A percentile compares a stretch with the other conserved stretches of the same genome.
These are phyloP conservation scores for Cactoblastis cactorum DNA, from an alignment of 2,888 invertebrate species.

Conservation along the genomic window DNA sequence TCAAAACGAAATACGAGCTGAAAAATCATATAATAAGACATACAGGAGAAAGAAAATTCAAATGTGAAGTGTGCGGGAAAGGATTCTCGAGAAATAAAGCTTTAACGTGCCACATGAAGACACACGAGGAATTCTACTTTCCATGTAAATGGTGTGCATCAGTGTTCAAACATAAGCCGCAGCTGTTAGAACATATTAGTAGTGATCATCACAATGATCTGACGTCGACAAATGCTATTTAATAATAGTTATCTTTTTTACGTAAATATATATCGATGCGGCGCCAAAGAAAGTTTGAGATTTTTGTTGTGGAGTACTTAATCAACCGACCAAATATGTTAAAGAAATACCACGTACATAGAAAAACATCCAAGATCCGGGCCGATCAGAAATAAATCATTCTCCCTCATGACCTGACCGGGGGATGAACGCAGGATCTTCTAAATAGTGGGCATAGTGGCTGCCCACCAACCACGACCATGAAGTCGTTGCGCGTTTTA, in stretches of 20 bases:
- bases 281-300: too few relatives aligned
- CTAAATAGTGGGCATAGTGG: too few relatives aligned
- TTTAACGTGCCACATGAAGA: slow-evolving; percentile 52
- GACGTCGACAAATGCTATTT: slow-evolving; percentile 27
- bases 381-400: too few relatives aligned
- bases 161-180: slow-evolving; percentile 41
- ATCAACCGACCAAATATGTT: too few relatives aligned
- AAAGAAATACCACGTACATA: too few relatives aligned
- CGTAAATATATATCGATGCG: background rate
- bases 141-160: slow-evolving; percentile 50
- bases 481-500: too few relatives aligned
- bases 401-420: too few relatives aligned
- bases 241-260: slow-evolving; percentile 13
- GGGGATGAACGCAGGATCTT: too few relatives aligned
- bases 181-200: slow-evolving; percentile 42
- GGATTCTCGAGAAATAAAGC: slow-evolving; percentile 53
- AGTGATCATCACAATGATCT: slow-evolving; percentile 41
- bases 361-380: too few relatives aligned
- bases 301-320: too few relatives aligned
- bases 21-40: slow-evolving; percentile 64
- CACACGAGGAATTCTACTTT: slow-evolving; percentile 43
- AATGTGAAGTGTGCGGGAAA: slow-evolving; percentile 57
- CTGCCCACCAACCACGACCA: too few relatives aligned
- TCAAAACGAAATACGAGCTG: slow-evolving; percentile 59
- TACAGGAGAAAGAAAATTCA: slow-evolving; percentile 53